These are phyloP conservation scores for Agrenia bidenticulata DNA, from an alignment of 2,888 invertebrate species.

Conservation along the genomic window DNA sequence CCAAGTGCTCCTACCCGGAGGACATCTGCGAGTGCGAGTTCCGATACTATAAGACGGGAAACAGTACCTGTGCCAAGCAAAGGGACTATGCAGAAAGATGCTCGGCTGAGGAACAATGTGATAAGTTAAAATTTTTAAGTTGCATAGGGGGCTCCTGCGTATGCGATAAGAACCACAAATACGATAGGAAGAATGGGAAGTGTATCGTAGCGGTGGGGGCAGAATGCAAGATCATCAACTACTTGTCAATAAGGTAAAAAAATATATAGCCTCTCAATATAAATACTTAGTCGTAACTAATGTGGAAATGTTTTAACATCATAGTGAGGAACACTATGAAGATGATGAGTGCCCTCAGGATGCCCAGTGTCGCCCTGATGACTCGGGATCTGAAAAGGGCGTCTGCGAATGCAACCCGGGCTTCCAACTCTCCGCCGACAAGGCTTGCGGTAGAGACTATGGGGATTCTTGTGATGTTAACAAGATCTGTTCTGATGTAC, in stretches of 20 bases:
- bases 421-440: slow-evolving; percentile 34
- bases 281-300: no score
- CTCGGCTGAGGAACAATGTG: slow-evolving; percentile 36
- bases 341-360: slow-evolving; percentile 40
- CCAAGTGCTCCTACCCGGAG: slow-evolving; percentile 42
- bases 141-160: slow-evolving; percentile 34
- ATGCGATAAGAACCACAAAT: slow-evolving; percentile 42
- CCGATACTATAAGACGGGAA: slow-evolving; percentile 33
- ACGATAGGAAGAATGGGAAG: slow-evolving; percentile 39
- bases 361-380: slow-evolving; percentile 20
- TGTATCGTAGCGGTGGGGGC: slow-evolving; percentile 35
- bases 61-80: slow-evolving; percentile 38
- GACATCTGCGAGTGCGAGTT: slow-evolving; percentile 43
- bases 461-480: slow-evolving; percentile 36
- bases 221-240: slow-evolving; percentile 35
- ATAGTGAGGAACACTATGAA: slow-evolving; percentile 26
- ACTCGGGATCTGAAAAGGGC: slow-evolving; percentile 2
- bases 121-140: slow-evolving; percentile 38
- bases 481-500: slow-evolving; percentile 40
- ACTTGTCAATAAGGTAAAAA: slow-evolving; percentile 9
- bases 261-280: no score
- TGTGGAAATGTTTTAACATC: no score
- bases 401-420: slow-evolving; percentile 34
- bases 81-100: slow-evolving; percentile 37
- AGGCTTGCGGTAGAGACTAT: slow-evolving; percentile 36